Evolutionary conservation across 2,113 vertebrate genomes (phyloP).

Genomic region (Catharus minimus): DNA sequence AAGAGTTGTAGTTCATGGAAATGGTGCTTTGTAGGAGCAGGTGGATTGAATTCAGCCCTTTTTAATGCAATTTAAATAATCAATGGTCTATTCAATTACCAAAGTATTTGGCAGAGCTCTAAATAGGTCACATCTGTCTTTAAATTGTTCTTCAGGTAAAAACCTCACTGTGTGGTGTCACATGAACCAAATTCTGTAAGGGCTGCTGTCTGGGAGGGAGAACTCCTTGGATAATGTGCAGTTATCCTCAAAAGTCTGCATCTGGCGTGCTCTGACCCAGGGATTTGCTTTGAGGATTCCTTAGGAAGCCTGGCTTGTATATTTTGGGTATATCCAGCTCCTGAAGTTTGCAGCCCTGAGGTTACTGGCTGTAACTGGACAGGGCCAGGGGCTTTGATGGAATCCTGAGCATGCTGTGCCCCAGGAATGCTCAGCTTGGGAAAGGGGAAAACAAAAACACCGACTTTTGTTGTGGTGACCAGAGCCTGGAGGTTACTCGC

Average conservation of each 20-base stretch:
- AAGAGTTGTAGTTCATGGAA: not conserved
- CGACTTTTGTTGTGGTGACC: not conserved
- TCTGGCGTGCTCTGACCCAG: not conserved
- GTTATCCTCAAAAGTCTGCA: not conserved
- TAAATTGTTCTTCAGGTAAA: slow-evolving; percentile 20
- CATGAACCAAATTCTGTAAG: not conserved
- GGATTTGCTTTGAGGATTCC: not conserved
- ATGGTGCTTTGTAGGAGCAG: not conserved
- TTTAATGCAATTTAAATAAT: slow-evolving; percentile 31
- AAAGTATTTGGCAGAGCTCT: slow-evolving; percentile 40
- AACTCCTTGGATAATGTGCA: not conserved
- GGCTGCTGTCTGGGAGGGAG: not conserved
- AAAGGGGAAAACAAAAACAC: not conserved
- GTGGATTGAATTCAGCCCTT: not conserved
- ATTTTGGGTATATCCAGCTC: not conserved
- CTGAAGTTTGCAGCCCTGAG: not conserved
- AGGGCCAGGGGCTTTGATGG: accelerated
- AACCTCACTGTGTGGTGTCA: not conserved
- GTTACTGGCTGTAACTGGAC: not conserved
- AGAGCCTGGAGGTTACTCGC: not conserved
- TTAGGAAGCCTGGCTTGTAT: not conserved
- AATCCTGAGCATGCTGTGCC: not conserved
- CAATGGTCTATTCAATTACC: slow-evolving; percentile 12
- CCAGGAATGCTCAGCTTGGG: not conserved
- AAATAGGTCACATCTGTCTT: slow-evolving; percentile 51